Conservation (phyloP, 2,888 invertebrate species). For the Perizoma flavofasciatum region DNA sequence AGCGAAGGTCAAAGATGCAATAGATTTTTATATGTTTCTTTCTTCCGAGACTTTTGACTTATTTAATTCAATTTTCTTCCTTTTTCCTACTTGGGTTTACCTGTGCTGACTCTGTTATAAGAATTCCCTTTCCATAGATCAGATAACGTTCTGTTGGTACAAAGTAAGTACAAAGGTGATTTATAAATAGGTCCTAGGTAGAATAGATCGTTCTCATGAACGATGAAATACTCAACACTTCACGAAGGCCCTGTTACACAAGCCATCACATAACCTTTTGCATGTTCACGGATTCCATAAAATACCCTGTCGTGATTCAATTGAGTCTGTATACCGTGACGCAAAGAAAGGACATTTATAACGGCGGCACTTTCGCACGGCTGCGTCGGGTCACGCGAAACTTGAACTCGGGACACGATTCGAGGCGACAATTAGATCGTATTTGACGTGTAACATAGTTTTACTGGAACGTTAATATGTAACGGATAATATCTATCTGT, state of each 20-base stretch:
- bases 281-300: conserved; percentile 41
- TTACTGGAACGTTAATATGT: conserved; percentile 2
- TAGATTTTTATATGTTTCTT: too few relatives aligned
- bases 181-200: too few relatives aligned
- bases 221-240: conserved; percentile 15
- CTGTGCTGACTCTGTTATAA: too few relatives aligned
- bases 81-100: too few relatives aligned
- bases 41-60: too few relatives aligned
- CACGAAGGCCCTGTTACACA: conserved; percentile 27
- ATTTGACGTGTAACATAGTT: conserved; percentile 27
- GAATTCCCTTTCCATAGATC: too few relatives aligned
- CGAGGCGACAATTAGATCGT: conserved; percentile 44
- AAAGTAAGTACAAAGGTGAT: too few relatives aligned
- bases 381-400: conserved; percentile 43
- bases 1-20: too few relatives aligned
- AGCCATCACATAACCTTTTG: conserved; percentile 34
- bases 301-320: conserved; percentile 41
- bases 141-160: too few relatives aligned
- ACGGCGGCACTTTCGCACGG: conserved; percentile 42
- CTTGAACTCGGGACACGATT: conserved; percentile 34
- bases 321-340: conserved; percentile 41
- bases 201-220: conserved; percentile 18
- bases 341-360: conserved; percentile 40
- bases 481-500: conserved; percentile 11
- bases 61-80: too few relatives aligned